These are phyloP conservation scores for Seriola dumerili DNA, from an alignment of 2,113 vertebrate genomes.

Conservation along the genomic window DNA sequence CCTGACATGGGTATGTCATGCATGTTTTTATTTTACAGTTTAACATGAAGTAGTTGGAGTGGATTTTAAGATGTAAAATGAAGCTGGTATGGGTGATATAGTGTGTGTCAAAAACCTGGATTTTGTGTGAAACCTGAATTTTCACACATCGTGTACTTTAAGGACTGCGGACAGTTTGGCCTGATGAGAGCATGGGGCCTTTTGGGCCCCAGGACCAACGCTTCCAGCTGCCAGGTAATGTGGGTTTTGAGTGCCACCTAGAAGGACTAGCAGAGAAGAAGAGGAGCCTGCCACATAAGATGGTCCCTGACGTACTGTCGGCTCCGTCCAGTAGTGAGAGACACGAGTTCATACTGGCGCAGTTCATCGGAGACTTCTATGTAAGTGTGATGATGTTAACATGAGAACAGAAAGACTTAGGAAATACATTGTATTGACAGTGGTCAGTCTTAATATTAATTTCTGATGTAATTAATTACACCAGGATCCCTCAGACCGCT, in stretches of 20 bases:
- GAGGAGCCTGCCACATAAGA: conserved; percentile 66
- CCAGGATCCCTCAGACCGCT: no score
- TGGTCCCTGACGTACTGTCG: conserved; percentile 87
- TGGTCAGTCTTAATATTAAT: no score
- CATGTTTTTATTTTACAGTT: neutral
- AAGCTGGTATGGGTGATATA: no score
- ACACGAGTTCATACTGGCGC: conserved; percentile 89
- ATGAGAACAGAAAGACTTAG: no score
- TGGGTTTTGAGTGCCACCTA: conserved; percentile 90
- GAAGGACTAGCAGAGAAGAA: conserved; percentile 81
- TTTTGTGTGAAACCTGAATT: neutral
- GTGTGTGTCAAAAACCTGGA: neutral
- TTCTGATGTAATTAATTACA: no score
- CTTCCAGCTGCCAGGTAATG: conserved; percentile 91
- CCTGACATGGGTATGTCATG: conserved; percentile 86
- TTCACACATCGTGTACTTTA: neutral
- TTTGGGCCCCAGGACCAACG: conserved; percentile 92
- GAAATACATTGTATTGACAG: no score
- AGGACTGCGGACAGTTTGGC: conserved; percentile 90
- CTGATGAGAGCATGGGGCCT: conserved; percentile 90
- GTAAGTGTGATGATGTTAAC: conserved; percentile 75
- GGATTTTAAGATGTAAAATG: neutral
- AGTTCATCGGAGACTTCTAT: conserved; percentile 88
- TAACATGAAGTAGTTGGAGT: neutral
- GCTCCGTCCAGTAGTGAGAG: conserved; percentile 87